Evolutionary conservation across 2,113 vertebrate species (phyloP).

Genomic region (Dipodomys spectabilis): DNA sequence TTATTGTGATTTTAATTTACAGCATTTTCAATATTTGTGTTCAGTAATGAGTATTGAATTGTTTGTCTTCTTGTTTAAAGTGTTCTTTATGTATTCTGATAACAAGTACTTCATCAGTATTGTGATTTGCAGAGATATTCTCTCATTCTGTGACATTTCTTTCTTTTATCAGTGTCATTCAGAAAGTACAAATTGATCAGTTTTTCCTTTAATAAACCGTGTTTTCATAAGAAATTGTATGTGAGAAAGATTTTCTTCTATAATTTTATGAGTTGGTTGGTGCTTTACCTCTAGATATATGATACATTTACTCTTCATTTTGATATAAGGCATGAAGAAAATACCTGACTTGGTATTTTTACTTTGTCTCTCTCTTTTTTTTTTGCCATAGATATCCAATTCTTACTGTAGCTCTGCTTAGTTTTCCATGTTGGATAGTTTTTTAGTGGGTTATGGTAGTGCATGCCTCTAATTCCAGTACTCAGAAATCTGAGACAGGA

Average conservation of each 20-base stretch:
- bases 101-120: not conserved
- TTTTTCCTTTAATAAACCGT: too few species aligned
- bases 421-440: not conserved
- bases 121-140: conserved; percentile 19
- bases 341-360: not conserved
- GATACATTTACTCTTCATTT: too few species aligned
- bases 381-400: not conserved
- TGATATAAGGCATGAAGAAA: not conserved
- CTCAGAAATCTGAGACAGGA: too few species aligned
- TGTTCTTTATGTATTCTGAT: not conserved
- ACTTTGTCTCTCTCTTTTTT: not conserved
- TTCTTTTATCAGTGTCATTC: not conserved
- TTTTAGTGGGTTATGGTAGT: not conserved
- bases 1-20: not conserved
- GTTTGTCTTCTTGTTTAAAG: not conserved
- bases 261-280: too few species aligned
- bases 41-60: too few species aligned
- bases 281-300: too few species aligned
- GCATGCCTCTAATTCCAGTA: too few species aligned
- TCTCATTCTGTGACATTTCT: not conserved
- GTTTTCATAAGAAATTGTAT: too few species aligned
- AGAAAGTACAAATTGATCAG: too few species aligned
- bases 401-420: not conserved
- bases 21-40: not conserved
- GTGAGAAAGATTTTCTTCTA: too few species aligned